phyloP scores from a whole-genome alignment of 2,797 vertebrate genomes.

The Pyrocephalus nanus region DNA sequence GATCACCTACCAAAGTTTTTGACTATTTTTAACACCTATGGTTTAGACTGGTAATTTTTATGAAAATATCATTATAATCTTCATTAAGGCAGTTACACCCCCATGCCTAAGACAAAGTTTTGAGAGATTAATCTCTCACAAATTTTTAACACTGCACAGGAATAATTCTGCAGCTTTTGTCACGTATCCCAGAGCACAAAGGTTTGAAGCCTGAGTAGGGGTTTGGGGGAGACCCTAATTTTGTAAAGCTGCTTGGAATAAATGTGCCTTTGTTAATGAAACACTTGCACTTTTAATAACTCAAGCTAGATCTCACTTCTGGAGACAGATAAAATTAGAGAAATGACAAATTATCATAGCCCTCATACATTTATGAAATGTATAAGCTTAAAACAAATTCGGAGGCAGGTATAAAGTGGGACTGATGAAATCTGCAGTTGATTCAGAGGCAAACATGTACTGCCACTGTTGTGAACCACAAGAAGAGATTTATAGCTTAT shows the following conservation, averaged over 20 bases:
- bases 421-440: constrained; percentile 43
- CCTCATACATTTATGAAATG: background rate
- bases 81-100: constrained; percentile 17
- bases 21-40: background rate
- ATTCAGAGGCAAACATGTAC: constrained; percentile 4
- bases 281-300: constrained; percentile 22
- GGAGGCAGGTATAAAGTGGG: constrained; percentile 11
- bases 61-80: constrained; percentile 15
- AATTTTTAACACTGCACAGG: background rate
- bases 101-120: constrained; percentile 10
- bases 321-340: constrained; percentile 1
- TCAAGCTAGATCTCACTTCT: background rate
- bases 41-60: constrained; percentile 5
- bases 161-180: background rate
- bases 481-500: constrained; percentile 28
- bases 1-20: constrained; percentile 12
- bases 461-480: background rate
- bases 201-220: background rate
- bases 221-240: background rate
- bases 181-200: background rate
- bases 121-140: constrained; percentile 6
- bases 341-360: background rate
- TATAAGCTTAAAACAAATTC: constrained; percentile 40
- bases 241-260: background rate
- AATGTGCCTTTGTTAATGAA: constrained; percentile 7